A percentile compares a stretch with the other conserved stretches of the same genome.
These are phyloP conservation scores for Mylabris phalerata DNA, from an alignment of 1,140 invertebrate genomes.

Conservation along the genomic window DNA sequence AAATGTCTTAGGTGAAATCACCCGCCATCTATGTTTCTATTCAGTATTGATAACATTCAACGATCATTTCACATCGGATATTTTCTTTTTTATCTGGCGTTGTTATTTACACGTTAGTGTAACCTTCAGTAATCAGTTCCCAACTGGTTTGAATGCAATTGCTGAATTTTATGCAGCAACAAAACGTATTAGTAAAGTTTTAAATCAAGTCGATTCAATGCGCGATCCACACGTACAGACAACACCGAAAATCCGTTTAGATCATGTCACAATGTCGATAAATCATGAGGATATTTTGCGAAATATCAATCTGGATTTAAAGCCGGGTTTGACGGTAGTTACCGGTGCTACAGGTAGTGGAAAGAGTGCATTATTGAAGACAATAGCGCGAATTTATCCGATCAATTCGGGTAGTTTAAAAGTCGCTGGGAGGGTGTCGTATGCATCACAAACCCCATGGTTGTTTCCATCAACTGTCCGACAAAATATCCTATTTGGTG, in stretches of 20 bases:
- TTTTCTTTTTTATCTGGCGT: constrained; percentile 38
- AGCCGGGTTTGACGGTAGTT: constrained; percentile 56
- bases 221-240: background rate
- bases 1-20: constrained; percentile 46
- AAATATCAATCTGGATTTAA: constrained; percentile 51
- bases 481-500: constrained; percentile 60
- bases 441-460: constrained; percentile 73
- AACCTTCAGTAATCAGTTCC: constrained; percentile 71
- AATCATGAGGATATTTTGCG: constrained; percentile 40
- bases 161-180: constrained; percentile 42
- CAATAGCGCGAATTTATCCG: constrained; percentile 63
- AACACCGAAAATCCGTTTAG: constrained; percentile 21
- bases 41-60: constrained; percentile 65
- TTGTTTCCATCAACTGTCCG: constrained; percentile 52
- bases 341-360: constrained; percentile 74
- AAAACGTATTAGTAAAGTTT: constrained; percentile 23
- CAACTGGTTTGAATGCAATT: constrained; percentile 55
- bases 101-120: constrained; percentile 61
- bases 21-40: constrained; percentile 51
- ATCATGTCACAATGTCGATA: constrained; percentile 27
- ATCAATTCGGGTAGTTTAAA: constrained; percentile 51
- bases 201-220: constrained; percentile 18
- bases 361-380: constrained; percentile 66
- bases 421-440: constrained; percentile 61
- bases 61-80: too few species aligned